Percentiles rank a stretch among this genome's conserved stretches.
phyloP scores from a whole-genome alignment of 2,888 invertebrate genomes.

The Phaedon cochleariae region DNA sequence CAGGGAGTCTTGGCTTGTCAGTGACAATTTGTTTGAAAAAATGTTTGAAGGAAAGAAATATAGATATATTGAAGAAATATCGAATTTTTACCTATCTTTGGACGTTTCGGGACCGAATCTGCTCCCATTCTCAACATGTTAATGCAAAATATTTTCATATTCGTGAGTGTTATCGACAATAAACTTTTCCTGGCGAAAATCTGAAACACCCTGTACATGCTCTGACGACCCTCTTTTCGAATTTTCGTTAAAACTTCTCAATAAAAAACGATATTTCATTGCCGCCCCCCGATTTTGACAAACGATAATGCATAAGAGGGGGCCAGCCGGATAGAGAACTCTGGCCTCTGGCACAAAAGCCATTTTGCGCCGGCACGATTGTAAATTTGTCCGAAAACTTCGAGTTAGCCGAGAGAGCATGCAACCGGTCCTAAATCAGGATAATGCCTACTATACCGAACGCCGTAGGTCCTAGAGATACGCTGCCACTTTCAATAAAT shows the following conservation, averaged over 20 bases:
- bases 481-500: constrained; percentile 32
- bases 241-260: constrained; percentile 22
- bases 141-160: no score
- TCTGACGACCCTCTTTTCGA: neutral
- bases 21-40: no score
- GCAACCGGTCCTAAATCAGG: constrained; percentile 55
- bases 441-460: constrained; percentile 50
- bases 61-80: no score
- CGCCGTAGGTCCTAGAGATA: constrained; percentile 36
- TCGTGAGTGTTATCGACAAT: no score
- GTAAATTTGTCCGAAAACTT: constrained; percentile 56
- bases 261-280: constrained; percentile 26
- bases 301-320: constrained; percentile 27
- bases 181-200: no score
- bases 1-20: no score
- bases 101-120: no score
- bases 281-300: constrained; percentile 18
- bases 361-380: constrained; percentile 51
- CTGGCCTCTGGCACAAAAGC: constrained; percentile 28
- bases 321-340: neutral
- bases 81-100: no score
- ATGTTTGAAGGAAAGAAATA: no score
- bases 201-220: neutral
- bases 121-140: no score
- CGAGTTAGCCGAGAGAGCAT: constrained; percentile 43